Evolutionary conservation across 2,888 invertebrate genomes (phyloP).

Genomic region (Eulithis prunata): DNA sequence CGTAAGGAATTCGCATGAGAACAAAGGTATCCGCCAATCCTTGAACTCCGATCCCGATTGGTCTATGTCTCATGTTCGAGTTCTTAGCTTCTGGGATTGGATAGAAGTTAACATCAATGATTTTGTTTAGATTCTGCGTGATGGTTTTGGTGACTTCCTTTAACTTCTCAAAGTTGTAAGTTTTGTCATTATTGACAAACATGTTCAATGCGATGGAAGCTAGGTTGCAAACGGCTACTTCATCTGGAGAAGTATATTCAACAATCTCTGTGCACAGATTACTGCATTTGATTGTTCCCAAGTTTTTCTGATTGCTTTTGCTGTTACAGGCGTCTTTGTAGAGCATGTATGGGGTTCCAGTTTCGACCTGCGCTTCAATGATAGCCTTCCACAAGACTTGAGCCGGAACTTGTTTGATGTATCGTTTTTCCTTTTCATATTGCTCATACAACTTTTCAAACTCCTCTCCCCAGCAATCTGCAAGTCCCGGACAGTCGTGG

Average conservation of each 20-base stretch:
- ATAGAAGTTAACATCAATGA: constrained; percentile 98
- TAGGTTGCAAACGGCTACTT: constrained; percentile 98
- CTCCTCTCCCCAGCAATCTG: constrained; percentile 97
- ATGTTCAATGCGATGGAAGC: constrained; percentile 98
- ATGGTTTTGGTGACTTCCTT: constrained; percentile 94
- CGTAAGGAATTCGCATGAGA: constrained; percentile 96
- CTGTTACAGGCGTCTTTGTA: constrained; percentile 98
- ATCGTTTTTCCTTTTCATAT: constrained; percentile 93
- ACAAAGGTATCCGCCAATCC: constrained; percentile 99
- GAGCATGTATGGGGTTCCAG: constrained; percentile 98
- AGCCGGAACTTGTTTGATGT: constrained; percentile 89
- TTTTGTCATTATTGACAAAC: constrained; percentile 92
- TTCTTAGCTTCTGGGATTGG: constrained; percentile 94
- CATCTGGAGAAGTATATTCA: constrained; percentile 95
- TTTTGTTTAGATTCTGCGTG: constrained; percentile 96
- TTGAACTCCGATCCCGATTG: constrained; percentile 97
- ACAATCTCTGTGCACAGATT: constrained; percentile 99
- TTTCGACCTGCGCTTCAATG: constrained; percentile 97
- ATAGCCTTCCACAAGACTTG: constrained; percentile 97
- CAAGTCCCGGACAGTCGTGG: constrained; percentile 94
- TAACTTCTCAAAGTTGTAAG: constrained; percentile 94
- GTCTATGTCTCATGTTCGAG: constrained; percentile 94
- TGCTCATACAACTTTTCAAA: constrained; percentile 94
- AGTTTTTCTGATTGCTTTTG: constrained; percentile 98
- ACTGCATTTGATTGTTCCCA: constrained; percentile 99